A percentile compares a stretch with the other conserved stretches of the same genome.
Evolutionary conservation across 2,113 vertebrate genomes (phyloP).

Genomic region (Dendrocopos noguchii): DNA sequence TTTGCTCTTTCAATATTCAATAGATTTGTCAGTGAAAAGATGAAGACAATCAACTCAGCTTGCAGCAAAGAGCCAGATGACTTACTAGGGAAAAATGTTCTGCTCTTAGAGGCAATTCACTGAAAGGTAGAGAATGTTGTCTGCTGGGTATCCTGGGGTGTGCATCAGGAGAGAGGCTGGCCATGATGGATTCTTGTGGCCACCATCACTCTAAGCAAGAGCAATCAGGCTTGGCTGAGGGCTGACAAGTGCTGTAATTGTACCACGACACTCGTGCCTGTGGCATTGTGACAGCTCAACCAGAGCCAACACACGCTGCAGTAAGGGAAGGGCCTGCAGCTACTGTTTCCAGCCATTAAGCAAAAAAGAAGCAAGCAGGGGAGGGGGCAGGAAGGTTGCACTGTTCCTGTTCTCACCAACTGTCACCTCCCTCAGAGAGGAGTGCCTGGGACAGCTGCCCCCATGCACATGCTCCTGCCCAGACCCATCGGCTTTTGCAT

Average conservation of each 20-base stretch:
- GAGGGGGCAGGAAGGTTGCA: background rate
- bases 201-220: background rate
- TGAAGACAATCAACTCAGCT: background rate
- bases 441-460: background rate
- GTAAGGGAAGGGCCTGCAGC: background rate
- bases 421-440: rapidly evolving
- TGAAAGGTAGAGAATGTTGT: background rate
- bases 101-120: background rate
- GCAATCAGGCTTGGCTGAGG: background rate
- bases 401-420: background rate
- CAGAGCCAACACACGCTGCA: background rate
- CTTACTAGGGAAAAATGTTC: background rate
- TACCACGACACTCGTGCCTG: background rate
- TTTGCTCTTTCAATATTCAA: background rate
- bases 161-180: background rate
- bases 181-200: background rate
- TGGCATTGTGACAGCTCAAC: background rate
- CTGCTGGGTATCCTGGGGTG: background rate
- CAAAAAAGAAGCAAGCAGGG: background rate
- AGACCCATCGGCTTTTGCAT: background rate
- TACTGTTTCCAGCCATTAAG: background rate
- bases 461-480: rapidly evolving
- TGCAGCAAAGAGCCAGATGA: background rate
- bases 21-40: background rate
- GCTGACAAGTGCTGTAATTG: background rate